These are phyloP conservation scores for Fulica atra DNA, from an alignment of 2,113 vertebrate genomes.

Conservation along the genomic window DNA sequence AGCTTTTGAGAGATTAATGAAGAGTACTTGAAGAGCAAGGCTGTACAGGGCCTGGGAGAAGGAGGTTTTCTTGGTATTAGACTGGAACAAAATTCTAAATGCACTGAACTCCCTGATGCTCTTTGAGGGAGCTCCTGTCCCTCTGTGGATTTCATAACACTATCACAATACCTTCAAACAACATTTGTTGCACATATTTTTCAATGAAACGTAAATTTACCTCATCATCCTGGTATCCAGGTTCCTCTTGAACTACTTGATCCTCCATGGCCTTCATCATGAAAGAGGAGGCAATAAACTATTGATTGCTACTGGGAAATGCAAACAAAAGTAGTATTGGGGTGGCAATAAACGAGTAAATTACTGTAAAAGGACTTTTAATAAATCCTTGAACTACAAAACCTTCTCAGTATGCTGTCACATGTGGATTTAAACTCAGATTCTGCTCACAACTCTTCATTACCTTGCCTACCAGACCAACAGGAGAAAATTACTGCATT, in stretches of 20 bases:
- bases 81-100: not conserved
- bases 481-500: not conserved
- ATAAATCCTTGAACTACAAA: not conserved
- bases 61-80: not conserved
- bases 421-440: not conserved
- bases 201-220: constrained; percentile 63
- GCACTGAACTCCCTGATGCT: not conserved
- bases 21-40: not conserved
- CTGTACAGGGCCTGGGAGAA: not conserved
- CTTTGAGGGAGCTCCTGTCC: not conserved
- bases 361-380: not conserved
- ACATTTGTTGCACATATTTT: not conserved
- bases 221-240: constrained; percentile 88
- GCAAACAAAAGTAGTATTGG: not conserved
- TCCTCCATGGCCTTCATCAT: constrained; percentile 88
- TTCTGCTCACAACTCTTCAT: not conserved
- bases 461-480: not conserved
- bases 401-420: not conserved
- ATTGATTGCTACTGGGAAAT: constrained; percentile 46
- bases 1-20: not conserved
- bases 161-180: not conserved
- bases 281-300: constrained; percentile 9
- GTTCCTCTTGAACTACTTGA: constrained; percentile 88
- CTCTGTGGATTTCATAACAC: not conserved
- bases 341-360: not conserved